Percentiles rank a stretch among this genome's conserved stretches.
phyloP scores from a whole-genome alignment of 2,797 vertebrate species.

The Halcyon leucocephala region DNA sequence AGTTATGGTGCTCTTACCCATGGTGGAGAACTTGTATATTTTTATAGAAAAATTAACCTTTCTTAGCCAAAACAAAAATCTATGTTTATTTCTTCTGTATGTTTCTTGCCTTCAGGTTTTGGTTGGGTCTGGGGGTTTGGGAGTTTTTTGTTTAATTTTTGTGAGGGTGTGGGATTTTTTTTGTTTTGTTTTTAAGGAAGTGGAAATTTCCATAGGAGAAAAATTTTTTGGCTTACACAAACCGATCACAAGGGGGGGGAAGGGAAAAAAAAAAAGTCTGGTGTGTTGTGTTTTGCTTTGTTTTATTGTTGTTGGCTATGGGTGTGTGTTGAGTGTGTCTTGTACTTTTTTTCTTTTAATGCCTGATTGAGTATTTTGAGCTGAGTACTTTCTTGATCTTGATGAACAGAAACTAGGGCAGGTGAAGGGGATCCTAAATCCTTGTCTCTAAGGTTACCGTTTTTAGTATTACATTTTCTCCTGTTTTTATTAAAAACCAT shows the following conservation, averaged over 20 bases:
- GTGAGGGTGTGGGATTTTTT: too few species aligned
- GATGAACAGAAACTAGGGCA: neutral
- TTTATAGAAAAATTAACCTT: neutral
- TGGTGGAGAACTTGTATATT: neutral
- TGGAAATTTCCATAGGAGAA: neutral
- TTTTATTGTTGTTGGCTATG: neutral
- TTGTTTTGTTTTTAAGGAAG: neutral
- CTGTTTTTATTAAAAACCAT: neutral
- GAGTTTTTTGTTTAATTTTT: neutral
- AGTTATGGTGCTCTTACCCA: neutral
- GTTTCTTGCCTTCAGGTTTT: neutral
- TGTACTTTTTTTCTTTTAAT: neutral
- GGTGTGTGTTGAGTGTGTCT: too few species aligned
- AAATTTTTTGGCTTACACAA: neutral
- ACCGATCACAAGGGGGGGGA: fast-evolving
- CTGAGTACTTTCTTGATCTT: neutral
- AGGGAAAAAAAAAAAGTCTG: neutral
- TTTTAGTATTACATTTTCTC: neutral
- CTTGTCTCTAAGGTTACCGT: neutral
- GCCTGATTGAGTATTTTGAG: neutral
- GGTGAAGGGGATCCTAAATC: neutral
- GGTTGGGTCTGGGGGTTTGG: neutral
- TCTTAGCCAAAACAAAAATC: neutral
- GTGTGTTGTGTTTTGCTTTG: neutral
- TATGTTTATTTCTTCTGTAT: neutral